phyloP scores from a whole-genome alignment of 2,797 vertebrate species.

The Pseudochirops corinnae region DNA sequence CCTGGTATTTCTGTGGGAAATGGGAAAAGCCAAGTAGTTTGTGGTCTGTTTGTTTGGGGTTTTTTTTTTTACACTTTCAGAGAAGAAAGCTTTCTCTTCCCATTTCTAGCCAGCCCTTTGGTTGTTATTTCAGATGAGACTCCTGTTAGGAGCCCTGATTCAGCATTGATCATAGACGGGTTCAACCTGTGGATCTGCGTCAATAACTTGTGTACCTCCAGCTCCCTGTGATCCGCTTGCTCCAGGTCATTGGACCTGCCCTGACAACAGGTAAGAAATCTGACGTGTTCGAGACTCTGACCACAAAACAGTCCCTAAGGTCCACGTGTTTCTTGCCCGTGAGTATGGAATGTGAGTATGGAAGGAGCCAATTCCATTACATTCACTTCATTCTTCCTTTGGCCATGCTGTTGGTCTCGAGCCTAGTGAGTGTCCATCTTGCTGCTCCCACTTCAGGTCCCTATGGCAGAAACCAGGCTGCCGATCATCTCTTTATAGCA shows the following conservation, averaged over 20 bases:
- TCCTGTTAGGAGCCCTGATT: neutral
- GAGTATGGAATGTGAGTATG: neutral
- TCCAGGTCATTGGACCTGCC: neutral
- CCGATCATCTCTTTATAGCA: neutral
- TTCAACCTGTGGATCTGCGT: neutral
- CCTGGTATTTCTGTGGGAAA: accelerated
- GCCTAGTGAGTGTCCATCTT: neutral
- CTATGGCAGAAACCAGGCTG: neutral
- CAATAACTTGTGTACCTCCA: neutral
- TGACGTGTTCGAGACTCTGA: too few relatives aligned
- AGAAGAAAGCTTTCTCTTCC: neutral
- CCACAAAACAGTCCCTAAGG: neutral
- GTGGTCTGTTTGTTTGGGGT: neutral
- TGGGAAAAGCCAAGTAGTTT: neutral
- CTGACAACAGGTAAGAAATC: constrained; percentile 64
- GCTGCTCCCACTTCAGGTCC: neutral
- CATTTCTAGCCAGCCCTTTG: neutral
- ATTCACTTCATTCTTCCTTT: neutral
- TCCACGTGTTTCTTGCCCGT: neutral
- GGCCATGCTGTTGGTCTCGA: neutral
- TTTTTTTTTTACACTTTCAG: accelerated
- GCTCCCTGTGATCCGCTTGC: neutral
- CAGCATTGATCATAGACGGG: neutral
- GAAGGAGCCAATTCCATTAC: neutral
- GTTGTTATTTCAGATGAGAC: constrained; percentile 64